Conservation (phyloP, 2,888 invertebrate species). For the Zhuqinia jingwanae region DNA sequence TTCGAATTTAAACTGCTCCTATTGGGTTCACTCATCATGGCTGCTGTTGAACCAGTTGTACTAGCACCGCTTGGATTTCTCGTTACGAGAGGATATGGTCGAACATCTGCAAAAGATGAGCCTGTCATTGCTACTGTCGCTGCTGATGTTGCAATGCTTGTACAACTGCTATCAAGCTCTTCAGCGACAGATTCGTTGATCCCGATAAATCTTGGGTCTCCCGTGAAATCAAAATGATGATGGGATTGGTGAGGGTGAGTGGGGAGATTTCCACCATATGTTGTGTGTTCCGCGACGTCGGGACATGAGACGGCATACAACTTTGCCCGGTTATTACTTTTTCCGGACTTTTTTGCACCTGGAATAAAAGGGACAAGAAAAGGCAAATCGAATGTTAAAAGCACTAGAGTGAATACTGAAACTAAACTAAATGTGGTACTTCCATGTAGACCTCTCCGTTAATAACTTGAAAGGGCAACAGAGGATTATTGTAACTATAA, state of each 20-base stretch:
- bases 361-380: constrained; percentile 52
- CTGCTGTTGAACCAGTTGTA: constrained; percentile 2
- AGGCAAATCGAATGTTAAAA: constrained; percentile 7
- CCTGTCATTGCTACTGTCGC: constrained; percentile 68
- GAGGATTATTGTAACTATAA: no score
- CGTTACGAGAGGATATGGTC: constrained; percentile 44
- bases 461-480: no score
- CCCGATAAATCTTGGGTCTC: constrained; percentile 67
- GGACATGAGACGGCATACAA: constrained; percentile 79
- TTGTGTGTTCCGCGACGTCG: constrained; percentile 75
- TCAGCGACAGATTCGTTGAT: constrained; percentile 62
- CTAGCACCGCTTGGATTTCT: constrained; percentile 43
- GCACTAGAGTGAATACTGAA: no score
- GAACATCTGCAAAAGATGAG: constrained; percentile 64
- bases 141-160: constrained; percentile 60
- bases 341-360: constrained; percentile 73
- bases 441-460: no score
- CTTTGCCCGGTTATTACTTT: constrained; percentile 75
- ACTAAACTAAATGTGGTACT: no score
- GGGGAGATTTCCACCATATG: constrained; percentile 59
- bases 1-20: constrained; percentile 64
- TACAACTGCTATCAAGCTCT: constrained; percentile 60
- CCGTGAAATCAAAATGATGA: constrained; percentile 63
- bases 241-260: constrained; percentile 45
- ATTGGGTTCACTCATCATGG: constrained; percentile 36